Percentiles rank a stretch among this genome's conserved stretches.
Evolutionary conservation across 1,140 invertebrate species (phyloP).

Genomic region (Mercenaria mercenaria): DNA sequence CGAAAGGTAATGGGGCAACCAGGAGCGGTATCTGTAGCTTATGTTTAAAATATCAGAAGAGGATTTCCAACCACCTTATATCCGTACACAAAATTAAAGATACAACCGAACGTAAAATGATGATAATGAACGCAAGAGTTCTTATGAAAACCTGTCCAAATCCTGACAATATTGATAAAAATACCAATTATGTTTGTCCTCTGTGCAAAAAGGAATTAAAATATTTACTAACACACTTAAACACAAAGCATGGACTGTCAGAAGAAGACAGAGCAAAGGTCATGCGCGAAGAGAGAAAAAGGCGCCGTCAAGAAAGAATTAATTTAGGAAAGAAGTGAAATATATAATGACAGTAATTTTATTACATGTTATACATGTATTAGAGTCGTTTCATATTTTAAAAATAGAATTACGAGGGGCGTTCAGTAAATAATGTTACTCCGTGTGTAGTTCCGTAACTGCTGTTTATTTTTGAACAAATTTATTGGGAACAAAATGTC

Average conservation of each 20-base stretch:
- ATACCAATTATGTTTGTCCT: not conserved
- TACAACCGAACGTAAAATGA: not conserved
- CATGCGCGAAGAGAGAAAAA: not conserved
- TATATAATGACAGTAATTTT: too few species aligned
- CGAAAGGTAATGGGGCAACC: not conserved
- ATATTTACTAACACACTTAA: not conserved
- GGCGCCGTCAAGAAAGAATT: not conserved
- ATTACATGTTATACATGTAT: too few species aligned
- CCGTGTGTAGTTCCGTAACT: too few species aligned
- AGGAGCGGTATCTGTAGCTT: not conserved
- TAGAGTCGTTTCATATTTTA: too few species aligned
- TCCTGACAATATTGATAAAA: not conserved
- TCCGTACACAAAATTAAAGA: constrained; percentile 3
- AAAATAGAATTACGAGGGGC: too few species aligned
- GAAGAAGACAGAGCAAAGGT: not conserved
- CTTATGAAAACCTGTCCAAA: not conserved
- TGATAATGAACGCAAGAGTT: not conserved
- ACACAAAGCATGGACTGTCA: not conserved
- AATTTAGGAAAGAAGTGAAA: too few species aligned
- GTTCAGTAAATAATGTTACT: too few species aligned
- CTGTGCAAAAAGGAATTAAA: not conserved
- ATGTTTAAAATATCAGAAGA: not conserved
- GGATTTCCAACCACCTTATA: not conserved
- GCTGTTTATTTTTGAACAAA: too few species aligned
- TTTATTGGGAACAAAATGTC: too few species aligned